Base-by-base conservation (phyloP, 1,140 invertebrate species). In the Macrosteles quadrilineatus region DNA sequence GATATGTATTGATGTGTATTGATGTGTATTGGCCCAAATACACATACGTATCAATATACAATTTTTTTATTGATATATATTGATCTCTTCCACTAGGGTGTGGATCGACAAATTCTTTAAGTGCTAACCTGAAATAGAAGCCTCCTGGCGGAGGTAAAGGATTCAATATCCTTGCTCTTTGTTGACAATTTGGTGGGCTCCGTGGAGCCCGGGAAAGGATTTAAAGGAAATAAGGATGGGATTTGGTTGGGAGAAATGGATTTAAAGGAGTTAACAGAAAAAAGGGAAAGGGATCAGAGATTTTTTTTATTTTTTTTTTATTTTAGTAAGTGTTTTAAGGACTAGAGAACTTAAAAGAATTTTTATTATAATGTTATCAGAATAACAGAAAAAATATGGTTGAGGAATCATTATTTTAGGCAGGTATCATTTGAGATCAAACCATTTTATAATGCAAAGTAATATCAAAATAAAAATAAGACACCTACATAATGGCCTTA, bases 391-490 rank as follows among this genome's bases (percentile, higher is more conserved):
- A 23, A 67, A 50, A 19, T n/a, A 67, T 67, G 55, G 23, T 27
- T 21, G 9, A 25, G 11, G 6, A 11, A 21, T 11, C 3, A 17
- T 21, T 29, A 32, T 69, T 69, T 69, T n/a, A n/a, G 68, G 68
- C 68, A 64, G 68, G 55, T 66, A 69, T 63, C 29, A 45, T 40
- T 36, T 63, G 68, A 69, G 68, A 69, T 69, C 68, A 64, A 69
- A 45, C 25, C 31, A 53, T 21, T 36, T 14, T 36, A 36, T 6
- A 36, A 36, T 36, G 32, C 14, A 36, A 36, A 6, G 32, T 6
- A n/a, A 36, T 27, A 6, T 27, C 23, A 53, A 53, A 17, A 11
- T 14, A 14, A 53, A 4, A 6, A 53, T 53, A 19, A 53, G 21
- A 53, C 21, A 53, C 21, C 19, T 53, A 6, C 21, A 53, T 14